Base-by-base conservation (phyloP, 1,140 invertebrate species). In the Anagrus nilaparvatae region DNA sequence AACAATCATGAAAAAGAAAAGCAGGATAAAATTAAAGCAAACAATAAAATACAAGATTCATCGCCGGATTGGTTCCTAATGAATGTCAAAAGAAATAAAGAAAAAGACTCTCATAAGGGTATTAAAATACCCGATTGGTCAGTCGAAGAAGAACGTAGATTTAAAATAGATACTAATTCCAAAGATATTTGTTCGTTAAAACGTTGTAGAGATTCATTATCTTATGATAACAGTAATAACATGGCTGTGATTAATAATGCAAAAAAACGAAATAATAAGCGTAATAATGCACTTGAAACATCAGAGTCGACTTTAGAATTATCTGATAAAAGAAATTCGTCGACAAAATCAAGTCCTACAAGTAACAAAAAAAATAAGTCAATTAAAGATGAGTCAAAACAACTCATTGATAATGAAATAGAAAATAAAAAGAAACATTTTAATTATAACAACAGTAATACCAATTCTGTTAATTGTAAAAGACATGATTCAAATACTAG, bases 401-500 rank as follows among this genome's bases (percentile, higher is more conserved):
- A 51, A 33, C n/a, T 48, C 5, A 29, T 51, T 7, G 56, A 63
- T 30, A 43, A 54, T 5, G 60, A 65, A 20, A 29, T 47, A 33
- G 18, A 27, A 1, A 49, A 45, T 42, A 63, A 62, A 28, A 59
- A 53, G 14, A 61, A 61, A 37, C 56, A 58, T 38, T 39, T 30
- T 6, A 47, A 25, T 25, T 40, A 45, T 30, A 56, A 43, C 20
- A 58, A 44, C 44, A 54, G 38, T 20, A 44, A 44, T 42, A 43
- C 43, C 40, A 50, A 52, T 40, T 62, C 53, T 42, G 56, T 54
- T 57, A 56, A 56, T 6, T 59, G 60, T 41, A 65, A 62, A 46
- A 70, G 69, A 42, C 58, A 58, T 20, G 61, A 65, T 2, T 23
- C 58, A 12, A 46, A 48, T 46, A 46, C 49, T 54, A 56, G 51